Evolutionary conservation across 2,888 invertebrate genomes (phyloP).

Genomic region (Eristalis tenax): DNA sequence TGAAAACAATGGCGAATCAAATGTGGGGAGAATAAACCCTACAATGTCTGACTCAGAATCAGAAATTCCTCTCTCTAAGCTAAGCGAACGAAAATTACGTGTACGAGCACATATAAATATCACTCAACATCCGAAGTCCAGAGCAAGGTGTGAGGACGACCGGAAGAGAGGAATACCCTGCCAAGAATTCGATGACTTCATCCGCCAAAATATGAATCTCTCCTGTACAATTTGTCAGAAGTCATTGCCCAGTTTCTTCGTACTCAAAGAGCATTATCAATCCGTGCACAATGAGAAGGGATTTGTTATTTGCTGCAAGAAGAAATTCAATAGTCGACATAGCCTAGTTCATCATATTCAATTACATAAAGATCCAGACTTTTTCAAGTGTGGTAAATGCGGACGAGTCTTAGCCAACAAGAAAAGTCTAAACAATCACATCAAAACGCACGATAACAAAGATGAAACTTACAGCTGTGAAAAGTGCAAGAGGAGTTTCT

Average conservation of each 20-base stretch:
- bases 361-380: constrained; percentile 73
- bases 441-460: constrained; percentile 54
- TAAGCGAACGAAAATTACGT: background rate
- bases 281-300: constrained; percentile 66
- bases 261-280: constrained; percentile 69
- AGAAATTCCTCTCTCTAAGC: background rate
- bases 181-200: constrained; percentile 71
- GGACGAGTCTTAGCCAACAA: constrained; percentile 66
- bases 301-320: constrained; percentile 73
- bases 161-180: background rate
- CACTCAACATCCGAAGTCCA: background rate
- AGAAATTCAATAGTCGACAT: constrained; percentile 73
- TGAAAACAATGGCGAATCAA: background rate
- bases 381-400: constrained; percentile 73
- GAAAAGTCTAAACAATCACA: constrained; percentile 67
- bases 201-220: constrained; percentile 69
- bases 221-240: constrained; percentile 70
- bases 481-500: constrained; percentile 70
- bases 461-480: constrained; percentile 61
- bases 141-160: background rate
- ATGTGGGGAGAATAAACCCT: background rate
- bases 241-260: constrained; percentile 59
- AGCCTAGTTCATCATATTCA: constrained; percentile 73
- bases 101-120: background rate
- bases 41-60: constrained; percentile 11